phyloP scores from a whole-genome alignment of 1,140 invertebrate species.

The Drosophila arizonae region DNA sequence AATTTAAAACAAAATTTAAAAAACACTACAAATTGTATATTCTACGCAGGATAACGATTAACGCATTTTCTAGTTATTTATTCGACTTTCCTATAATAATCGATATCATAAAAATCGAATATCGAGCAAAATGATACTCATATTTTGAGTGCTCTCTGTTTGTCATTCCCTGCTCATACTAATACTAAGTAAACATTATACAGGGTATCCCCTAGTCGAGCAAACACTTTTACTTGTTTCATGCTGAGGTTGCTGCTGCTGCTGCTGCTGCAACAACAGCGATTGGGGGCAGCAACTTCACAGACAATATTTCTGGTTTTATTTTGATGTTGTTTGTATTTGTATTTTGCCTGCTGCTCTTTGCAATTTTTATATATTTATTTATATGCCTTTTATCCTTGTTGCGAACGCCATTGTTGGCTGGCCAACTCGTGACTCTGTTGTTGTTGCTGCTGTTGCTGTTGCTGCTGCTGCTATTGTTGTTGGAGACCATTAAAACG shows the following conservation, averaged over 20 bases:
- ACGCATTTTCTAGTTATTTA: too few species aligned
- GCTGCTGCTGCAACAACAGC: neutral
- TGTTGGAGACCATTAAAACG: conserved; percentile 71
- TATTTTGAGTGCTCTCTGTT: too few species aligned
- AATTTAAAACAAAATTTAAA: too few species aligned
- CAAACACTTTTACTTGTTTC: too few species aligned
- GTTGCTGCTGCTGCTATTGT: conserved; percentile 34
- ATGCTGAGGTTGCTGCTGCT: neutral
- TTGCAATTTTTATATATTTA: conserved; percentile 80
- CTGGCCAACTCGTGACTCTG: conserved; percentile 65
- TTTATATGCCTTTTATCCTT: conserved; percentile 74
- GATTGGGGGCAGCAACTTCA: conserved; percentile 2
- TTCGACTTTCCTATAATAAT: too few species aligned
- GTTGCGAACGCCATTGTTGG: conserved; percentile 63
- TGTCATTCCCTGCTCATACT: too few species aligned
- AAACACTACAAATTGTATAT: too few species aligned
- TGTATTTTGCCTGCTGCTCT: conserved; percentile 25
- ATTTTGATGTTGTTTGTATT: conserved; percentile 32
- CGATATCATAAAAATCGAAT: too few species aligned
- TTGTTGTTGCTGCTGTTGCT: conserved; percentile 53
- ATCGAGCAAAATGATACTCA: too few species aligned
- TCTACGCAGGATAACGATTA: too few species aligned
- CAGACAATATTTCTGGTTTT: conserved; percentile 25
- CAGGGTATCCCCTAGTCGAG: too few species aligned
- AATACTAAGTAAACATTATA: too few species aligned